Evolutionary conservation across 2,888 invertebrate genomes (phyloP).

Genomic region (Eristalis tenax): DNA sequence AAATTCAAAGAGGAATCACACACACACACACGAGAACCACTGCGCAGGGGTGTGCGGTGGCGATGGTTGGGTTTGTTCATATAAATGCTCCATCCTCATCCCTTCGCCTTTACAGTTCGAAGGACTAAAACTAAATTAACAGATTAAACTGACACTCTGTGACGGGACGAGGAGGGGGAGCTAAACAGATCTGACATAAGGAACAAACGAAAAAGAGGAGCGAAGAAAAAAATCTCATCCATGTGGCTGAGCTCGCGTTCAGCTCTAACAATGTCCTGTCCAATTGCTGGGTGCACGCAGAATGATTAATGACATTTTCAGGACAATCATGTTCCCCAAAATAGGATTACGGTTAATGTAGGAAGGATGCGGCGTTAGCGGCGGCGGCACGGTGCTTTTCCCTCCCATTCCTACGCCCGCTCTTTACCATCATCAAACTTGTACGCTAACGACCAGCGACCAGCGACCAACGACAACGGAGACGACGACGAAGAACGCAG

Average conservation of each 20-base stretch:
- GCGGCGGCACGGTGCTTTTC: slow-evolving; percentile 22
- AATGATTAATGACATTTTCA: slow-evolving; percentile 72
- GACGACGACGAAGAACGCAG: background rate
- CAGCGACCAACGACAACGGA: background rate
- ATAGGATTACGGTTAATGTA: slow-evolving; percentile 72
- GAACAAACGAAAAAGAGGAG: background rate
- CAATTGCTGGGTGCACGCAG: slow-evolving; percentile 64
- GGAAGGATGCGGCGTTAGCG: slow-evolving; percentile 46
- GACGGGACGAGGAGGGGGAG: background rate
- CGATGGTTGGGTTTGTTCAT: background rate
- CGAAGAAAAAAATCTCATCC: slow-evolving; percentile 45
- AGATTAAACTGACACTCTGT: slow-evolving; percentile 70
- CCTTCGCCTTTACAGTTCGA: background rate
- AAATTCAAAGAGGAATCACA: slow-evolving; percentile 21
- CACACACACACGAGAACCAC: too few relatives aligned
- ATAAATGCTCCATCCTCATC: slow-evolving; percentile 24
- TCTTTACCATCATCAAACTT: background rate
- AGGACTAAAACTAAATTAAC: slow-evolving; percentile 69
- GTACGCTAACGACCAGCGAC: background rate
- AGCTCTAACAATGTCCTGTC: slow-evolving; percentile 52
- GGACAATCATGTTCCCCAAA: slow-evolving; percentile 72
- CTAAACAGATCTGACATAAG: background rate
- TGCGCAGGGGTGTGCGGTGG: too few relatives aligned
- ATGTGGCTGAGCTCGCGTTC: slow-evolving; percentile 42
- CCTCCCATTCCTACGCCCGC: background rate